Base-by-base conservation (phyloP, 1,140 invertebrate genomes). In the Augochlora pura region DNA sequence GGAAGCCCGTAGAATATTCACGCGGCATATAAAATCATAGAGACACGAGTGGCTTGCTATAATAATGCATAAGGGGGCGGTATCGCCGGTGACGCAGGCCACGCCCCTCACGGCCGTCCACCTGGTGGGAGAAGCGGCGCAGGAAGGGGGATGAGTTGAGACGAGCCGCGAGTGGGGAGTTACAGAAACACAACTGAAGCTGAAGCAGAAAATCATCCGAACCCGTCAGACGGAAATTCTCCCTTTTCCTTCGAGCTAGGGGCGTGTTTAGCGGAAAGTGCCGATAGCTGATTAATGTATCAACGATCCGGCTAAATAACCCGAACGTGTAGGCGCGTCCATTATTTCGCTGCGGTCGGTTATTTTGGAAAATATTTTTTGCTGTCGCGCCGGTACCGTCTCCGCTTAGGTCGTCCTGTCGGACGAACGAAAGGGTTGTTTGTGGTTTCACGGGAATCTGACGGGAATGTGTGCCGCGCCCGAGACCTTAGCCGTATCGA, bases 41-140 rank as follows among this genome's bases (percentile, higher is more conserved):
- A 89, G 86, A 87, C 87, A 86, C 86, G 86, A 87, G 86, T 87
- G 80, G 81, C 87, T 85, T 80, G 88, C 82, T 91, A 93, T 93
- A 92, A 92, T 93, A 93, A 93, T 92, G 91, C 91, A 93, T 93
- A 93, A 93, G 91, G 89, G 87, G 91, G 92, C 89, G 92, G 90
- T 67, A 69, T 72, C 38, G 16, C 18, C 25, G 49, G 32, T 67
- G 67, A 84, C 74, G 67, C 63, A 59, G 63, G 65, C 76, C 79
- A 80, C 77, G 82, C 84, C 81, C 70, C 75, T 65, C 81, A 39
- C 67, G 38, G 63, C 62, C 66, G 64, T 9, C 25, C 46, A 6
- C 32, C 7, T 49, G 66, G 84, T 77, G 81, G 86, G 86, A 65
- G 79, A 72, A 86, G 62, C 62, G 65, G 63, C 60, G 73, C 83